Evolutionary conservation across 2,113 vertebrate species (phyloP), one percentile per base, ranked within the genome.

Genomic region (Orientallactaga bullata): DNA sequence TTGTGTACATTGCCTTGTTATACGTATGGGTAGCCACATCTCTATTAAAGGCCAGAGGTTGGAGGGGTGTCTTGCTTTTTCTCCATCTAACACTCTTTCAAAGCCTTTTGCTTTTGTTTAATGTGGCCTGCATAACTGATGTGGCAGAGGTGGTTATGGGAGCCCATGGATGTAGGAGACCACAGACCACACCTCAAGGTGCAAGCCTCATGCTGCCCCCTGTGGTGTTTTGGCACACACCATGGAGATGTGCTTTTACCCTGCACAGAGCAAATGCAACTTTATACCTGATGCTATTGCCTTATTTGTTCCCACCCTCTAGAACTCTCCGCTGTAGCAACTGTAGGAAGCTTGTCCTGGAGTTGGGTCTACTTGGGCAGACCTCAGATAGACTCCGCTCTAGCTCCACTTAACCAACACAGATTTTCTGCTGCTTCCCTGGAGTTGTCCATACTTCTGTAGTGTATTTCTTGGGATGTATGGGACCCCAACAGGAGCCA

Each of bases 1-100:
- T 15, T 28, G 6, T 3, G 24, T 9, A 3, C n/a, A 26, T 24
- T 2, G 2, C 6, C 72, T 80, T 5, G 0, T 12, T 35, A 1
- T n/a, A 3, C n/a, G 5, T 12, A 4, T 5, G 61, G 12, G 17
- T 77, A 17, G 2, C 0, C 1, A 0, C 0, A 9, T 17, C 71
- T 42, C 80, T 30, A 0, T 12, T 17, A 24, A 13, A 86, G 72
- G 82, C 65, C 88, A 11, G 17, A 0, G 8, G 47, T 20, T 24
- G 37, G 0, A 21, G 32, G 24, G 21, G 10, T 3, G 2, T 35
- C 88, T 42, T 5, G 3, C 58, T 35, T 11, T 23, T 71, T 39
- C 81, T 65, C 35, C 0, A 47, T 8, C 15, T 15, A 0, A 12
- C 60, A 11, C 37, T 26, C 39, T 16, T 39, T 21, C 15, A 0